A percentile compares a stretch with the other conserved stretches of the same genome.
These are phyloP conservation scores for Bombus terrestris DNA, from an alignment of 1,140 invertebrate genomes.

Conservation along the genomic window DNA sequence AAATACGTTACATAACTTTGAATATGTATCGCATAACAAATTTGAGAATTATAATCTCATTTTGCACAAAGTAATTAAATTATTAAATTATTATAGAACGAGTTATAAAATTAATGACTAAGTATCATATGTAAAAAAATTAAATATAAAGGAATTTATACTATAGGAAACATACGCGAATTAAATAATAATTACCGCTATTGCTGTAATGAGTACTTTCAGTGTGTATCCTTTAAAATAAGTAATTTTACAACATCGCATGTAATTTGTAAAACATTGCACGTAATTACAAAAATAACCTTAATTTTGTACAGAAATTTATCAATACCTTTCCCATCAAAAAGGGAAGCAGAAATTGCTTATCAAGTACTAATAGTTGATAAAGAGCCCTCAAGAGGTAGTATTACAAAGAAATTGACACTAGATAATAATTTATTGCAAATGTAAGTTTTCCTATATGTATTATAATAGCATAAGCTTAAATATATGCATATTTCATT, in stretches of 20 bases:
- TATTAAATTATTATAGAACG: background rate
- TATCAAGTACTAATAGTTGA: conserved; percentile 90
- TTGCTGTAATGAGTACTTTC: conserved; percentile 69
- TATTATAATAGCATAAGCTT: conserved; percentile 37
- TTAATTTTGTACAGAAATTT: conserved; percentile 63
- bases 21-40: background rate
- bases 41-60: background rate
- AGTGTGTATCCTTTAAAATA: conserved; percentile 74
- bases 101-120: background rate
- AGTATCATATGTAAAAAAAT: background rate
- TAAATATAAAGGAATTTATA: background rate
- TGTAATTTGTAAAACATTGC: background rate
- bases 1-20: too few relatives aligned
- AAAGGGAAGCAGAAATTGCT: conserved; percentile 87
- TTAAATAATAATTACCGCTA: background rate
- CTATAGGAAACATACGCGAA: background rate
- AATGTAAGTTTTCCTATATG: conserved; percentile 83
- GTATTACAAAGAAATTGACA: conserved; percentile 85
- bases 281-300: conserved; percentile 7
- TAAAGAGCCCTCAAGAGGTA: conserved; percentile 88
- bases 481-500: conserved; percentile 20
- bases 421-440: conserved; percentile 84
- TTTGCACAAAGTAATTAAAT: background rate
- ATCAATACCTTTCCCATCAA: conserved; percentile 85
- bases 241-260: conserved; percentile 1